Evolutionary conservation across 2,888 invertebrate species (phyloP).

Genomic region (Lasiommata megera): DNA sequence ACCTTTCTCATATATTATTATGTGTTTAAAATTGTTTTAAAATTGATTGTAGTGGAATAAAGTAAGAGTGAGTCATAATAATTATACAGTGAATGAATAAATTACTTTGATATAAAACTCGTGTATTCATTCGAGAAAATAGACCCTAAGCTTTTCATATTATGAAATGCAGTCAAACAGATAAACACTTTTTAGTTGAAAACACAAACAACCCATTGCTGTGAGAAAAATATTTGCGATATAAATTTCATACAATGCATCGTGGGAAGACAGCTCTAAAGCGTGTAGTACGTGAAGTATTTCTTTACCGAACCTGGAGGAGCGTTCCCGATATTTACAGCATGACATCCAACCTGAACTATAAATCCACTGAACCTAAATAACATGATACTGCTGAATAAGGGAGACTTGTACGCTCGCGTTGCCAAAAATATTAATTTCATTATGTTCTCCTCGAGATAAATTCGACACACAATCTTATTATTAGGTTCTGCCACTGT

Average conservation of each 20-base stretch:
- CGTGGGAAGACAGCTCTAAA: background rate
- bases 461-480: background rate
- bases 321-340: constrained; percentile 33
- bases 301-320: constrained; percentile 18
- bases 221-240: background rate
- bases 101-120: too few species aligned
- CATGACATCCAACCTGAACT: constrained; percentile 32
- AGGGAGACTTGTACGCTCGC: constrained; percentile 22
- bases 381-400: constrained; percentile 30
- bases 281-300: constrained; percentile 10
- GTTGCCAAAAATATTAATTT: constrained; percentile 25
- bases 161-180: too few species aligned
- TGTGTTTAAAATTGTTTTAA: too few species aligned
- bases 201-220: background rate
- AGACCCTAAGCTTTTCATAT: too few species aligned
- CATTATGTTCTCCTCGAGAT: constrained; percentile 14
- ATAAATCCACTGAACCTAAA: constrained; percentile 33
- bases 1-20: too few species aligned
- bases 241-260: background rate
- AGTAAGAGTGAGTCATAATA: too few species aligned
- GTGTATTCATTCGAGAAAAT: too few species aligned
- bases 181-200: too few species aligned
- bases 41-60: too few species aligned
- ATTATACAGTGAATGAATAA: too few species aligned
- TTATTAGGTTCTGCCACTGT: too few species aligned